A percentile compares a stretch with the other conserved stretches of the same genome.
These are phyloP conservation scores for Anthrax anthrax DNA, from an alignment of 2,888 invertebrate species.

Conservation along the genomic window DNA sequence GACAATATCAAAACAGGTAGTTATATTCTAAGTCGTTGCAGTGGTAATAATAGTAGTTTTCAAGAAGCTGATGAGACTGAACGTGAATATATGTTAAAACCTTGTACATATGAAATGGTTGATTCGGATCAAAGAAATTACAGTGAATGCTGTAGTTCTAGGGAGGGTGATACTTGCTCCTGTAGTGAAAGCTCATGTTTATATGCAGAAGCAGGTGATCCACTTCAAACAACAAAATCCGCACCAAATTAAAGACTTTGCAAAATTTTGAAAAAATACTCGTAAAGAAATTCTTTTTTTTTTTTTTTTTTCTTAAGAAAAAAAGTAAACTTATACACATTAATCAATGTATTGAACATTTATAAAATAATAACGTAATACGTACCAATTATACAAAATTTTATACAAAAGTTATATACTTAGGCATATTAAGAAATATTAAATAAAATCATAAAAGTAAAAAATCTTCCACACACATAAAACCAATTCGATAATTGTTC, in stretches of 20 bases:
- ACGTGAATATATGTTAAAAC: slow-evolving; percentile 14
- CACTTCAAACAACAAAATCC: slow-evolving; percentile 16
- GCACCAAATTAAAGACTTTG: slow-evolving; percentile 8
- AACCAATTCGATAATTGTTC: no score
- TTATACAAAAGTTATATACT: no score
- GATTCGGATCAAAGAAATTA: slow-evolving; percentile 25
- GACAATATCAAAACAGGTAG: slow-evolving; percentile 19
- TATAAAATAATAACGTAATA: not conserved
- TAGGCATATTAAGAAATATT: no score
- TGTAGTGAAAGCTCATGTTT: slow-evolving; percentile 49
- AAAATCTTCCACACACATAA: no score
- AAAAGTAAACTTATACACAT: no score
- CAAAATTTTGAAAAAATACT: no score
- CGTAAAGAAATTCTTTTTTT: no score
- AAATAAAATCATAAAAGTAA: no score
- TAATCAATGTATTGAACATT: no score
- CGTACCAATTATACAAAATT: not conserved
- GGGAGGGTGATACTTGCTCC: slow-evolving; percentile 44
- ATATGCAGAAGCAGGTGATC: slow-evolving; percentile 44
- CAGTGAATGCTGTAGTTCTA: slow-evolving; percentile 36
- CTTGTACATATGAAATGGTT: slow-evolving; percentile 8
- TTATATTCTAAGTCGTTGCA: slow-evolving; percentile 9
- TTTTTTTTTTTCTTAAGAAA: no score
- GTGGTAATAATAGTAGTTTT: slow-evolving; percentile 12
- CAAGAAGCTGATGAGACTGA: slow-evolving; percentile 24